Evolutionary conservation across 2,888 invertebrate species (phyloP), one percentile per base, ranked within the genome.

Genomic region (Neoascia interrupta): DNA sequence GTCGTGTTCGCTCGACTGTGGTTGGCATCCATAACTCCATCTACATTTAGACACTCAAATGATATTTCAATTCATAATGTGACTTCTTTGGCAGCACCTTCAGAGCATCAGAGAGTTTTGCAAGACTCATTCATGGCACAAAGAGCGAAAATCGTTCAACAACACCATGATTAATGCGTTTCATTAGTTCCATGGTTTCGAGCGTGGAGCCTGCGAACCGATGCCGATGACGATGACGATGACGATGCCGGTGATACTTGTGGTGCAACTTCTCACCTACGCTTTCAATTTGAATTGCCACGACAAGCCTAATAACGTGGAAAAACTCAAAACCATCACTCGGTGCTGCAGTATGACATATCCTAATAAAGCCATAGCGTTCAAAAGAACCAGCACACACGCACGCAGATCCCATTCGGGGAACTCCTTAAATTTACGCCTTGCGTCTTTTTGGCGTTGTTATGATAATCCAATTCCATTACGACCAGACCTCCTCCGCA

Each of bases 101-200:
- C 56, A 56, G 66, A 66, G 16, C 60, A 37, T 47, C 45, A 56
- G 79, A 79, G 28, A 60, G 39, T 79, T 68, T 73, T 79, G 79
- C 61, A 73, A 73, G 66, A 79, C 58, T 61, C 54, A 13, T 49
- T 54, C 47, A 37, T 18, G 13, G 54, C 69, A 66, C 53, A 66
- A 66, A 66, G 72, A 53, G 26, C 47, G 31, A 53, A 51, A 73
- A 56, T 53, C 61, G 26, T 63, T 79, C 73, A 79, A 73, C 79
- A 73, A 73, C 73, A 37, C 56, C n/a, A 66, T 79, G 79, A 79
- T 79, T 79, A 79, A 79, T 73, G 79, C 79, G 73, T 73, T 79
- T 79, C 79, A 79, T 79, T 79, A 79, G 66, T 53, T 73, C 15
- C 60, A 10, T 45, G 58, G 37, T 23, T 58, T 54, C 41, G 45